A percentile compares a stretch with the other conserved stretches of the same genome.
Conservation (phyloP, 2,797 vertebrate genomes). For the Pangasius djambal region DNA sequence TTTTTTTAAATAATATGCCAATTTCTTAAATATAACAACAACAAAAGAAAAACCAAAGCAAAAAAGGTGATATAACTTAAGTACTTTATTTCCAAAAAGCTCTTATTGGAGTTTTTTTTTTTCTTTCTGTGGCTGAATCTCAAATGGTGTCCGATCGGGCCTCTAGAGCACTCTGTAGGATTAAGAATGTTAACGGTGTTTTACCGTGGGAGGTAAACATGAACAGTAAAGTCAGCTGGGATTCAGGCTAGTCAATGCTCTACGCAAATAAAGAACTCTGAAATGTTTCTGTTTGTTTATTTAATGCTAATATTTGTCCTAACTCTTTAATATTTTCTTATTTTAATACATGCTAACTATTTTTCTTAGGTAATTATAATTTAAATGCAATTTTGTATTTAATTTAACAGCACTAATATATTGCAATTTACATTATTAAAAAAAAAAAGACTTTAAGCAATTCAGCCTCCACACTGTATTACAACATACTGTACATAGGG, state of each 20-base stretch:
- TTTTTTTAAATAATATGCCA: too few species aligned
- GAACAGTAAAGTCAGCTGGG: too few species aligned
- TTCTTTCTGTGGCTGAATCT: neutral
- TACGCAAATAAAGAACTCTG: neutral
- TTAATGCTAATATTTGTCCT: neutral
- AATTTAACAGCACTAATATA: neutral
- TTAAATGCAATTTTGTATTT: neutral
- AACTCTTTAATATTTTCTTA: neutral
- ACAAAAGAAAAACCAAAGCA: too few species aligned
- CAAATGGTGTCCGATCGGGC: neutral
- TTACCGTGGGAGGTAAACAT: too few species aligned
- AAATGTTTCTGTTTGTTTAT: neutral
- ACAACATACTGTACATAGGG: too few species aligned
- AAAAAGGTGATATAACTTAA: too few species aligned
- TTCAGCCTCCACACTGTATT: too few species aligned
- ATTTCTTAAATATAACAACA: too few species aligned
- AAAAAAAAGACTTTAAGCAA: too few species aligned
- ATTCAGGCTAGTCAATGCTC: neutral
- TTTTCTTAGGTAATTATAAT: neutral
- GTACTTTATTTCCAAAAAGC: neutral
- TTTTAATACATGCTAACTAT: neutral
- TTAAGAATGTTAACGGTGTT: too few species aligned
- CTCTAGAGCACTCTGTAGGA: too few species aligned
- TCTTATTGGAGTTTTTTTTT: neutral
- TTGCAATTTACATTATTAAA: neutral